Evolutionary conservation across 2,113 vertebrate genomes (phyloP).

Genomic region (Mobula birostris): DNA sequence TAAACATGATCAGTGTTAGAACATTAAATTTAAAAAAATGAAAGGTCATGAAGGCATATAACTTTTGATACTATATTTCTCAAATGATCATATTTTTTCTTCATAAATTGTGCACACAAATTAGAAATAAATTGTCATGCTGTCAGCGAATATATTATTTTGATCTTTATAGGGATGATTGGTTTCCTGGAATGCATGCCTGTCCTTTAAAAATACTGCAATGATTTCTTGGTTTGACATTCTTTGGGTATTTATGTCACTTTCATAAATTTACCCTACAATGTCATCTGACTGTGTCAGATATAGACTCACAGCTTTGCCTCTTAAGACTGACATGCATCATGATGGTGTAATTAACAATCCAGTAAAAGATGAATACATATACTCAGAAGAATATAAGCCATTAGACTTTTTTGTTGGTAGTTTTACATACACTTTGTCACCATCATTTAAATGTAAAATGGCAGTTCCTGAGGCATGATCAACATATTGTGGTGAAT

Average conservation of each 20-base stretch:
- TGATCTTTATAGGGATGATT: neutral
- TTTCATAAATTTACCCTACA: conserved; percentile 10
- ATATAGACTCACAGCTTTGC: neutral
- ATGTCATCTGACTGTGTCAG: neutral
- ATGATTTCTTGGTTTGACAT: neutral
- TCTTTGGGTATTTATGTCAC: conserved; percentile 1
- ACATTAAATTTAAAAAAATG: neutral
- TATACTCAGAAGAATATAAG: conserved; percentile 84
- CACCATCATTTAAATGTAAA: conserved; percentile 68
- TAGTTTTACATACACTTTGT: conserved; percentile 84
- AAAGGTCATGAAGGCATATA: neutral
- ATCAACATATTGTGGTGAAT: conserved; percentile 87
- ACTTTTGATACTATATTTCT: neutral
- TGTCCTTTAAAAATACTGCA: conserved; percentile 12
- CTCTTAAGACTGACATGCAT: conserved; percentile 46
- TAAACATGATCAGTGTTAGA: neutral
- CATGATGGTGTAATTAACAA: conserved; percentile 81
- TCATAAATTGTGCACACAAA: neutral
- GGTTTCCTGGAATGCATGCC: neutral
- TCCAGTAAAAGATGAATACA: conserved; percentile 91
- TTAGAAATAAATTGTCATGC: neutral
- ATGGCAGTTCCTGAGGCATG: conserved; percentile 87
- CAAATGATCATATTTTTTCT: neutral
- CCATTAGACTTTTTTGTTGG: conserved; percentile 85
- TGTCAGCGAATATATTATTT: neutral